These are phyloP conservation scores for Tychaedon coryphoeus DNA, from an alignment of 2,113 vertebrate species.

Conservation along the genomic window DNA sequence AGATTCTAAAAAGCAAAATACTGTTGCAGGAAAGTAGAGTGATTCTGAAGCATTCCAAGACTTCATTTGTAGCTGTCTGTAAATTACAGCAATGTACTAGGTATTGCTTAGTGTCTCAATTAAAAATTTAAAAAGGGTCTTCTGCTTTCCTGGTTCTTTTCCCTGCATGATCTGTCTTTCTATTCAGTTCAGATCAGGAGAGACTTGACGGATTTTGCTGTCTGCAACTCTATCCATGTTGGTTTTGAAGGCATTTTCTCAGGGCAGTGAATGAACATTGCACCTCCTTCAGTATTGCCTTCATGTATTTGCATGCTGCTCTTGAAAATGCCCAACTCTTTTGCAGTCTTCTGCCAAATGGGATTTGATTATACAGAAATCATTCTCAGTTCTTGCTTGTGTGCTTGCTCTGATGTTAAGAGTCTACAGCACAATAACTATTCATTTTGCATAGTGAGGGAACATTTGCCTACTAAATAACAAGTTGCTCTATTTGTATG, in stretches of 20 bases:
- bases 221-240: not conserved
- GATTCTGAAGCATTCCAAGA: not conserved
- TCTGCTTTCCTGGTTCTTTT: not conserved
- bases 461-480: constrained; percentile 51
- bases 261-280: rapidly evolving
- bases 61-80: not conserved
- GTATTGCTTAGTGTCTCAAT: not conserved
- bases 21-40: not conserved
- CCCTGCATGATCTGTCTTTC: not conserved
- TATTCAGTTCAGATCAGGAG: not conserved
- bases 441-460: constrained; percentile 22
- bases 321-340: not conserved
- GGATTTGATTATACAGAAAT: constrained; percentile 27
- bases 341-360: constrained; percentile 24
- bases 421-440: not conserved
- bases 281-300: not conserved
- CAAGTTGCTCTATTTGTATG: not conserved
- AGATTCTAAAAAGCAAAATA: not conserved
- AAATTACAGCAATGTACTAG: not conserved
- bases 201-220: not conserved
- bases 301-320: not conserved
- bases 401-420: constrained; percentile 5
- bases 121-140: not conserved
- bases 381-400: not conserved
- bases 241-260: not conserved